A percentile compares a stretch with the other conserved stretches of the same genome.
These are phyloP conservation scores for Calephelis virginiensis DNA, from an alignment of 1,140 invertebrate genomes.

Conservation along the genomic window DNA sequence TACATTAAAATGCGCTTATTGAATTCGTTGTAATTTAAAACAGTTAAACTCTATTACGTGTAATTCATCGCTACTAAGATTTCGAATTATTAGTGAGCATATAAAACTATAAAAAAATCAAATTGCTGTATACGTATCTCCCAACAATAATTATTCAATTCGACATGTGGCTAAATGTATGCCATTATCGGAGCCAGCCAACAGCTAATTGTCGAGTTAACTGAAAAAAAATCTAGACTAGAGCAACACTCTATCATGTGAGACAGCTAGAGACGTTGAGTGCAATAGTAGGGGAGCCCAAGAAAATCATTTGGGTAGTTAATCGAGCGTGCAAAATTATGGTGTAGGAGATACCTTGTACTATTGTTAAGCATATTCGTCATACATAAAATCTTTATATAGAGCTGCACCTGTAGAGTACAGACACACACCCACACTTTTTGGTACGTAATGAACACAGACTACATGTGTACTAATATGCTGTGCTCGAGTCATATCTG, in stretches of 20 bases:
- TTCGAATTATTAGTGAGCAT: conserved; percentile 37
- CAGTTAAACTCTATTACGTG: conserved; percentile 44
- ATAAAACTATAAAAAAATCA: conserved; percentile 40
- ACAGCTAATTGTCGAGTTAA: conserved; percentile 35
- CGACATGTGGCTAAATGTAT: conserved; percentile 49
- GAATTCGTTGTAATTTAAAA: conserved; percentile 42
- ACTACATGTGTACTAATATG: too few relatives aligned
- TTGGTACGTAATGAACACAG: too few relatives aligned
- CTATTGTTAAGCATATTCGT: too few relatives aligned
- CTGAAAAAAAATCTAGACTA: conserved; percentile 36
- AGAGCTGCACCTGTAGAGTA: too few relatives aligned
- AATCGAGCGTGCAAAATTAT: too few relatives aligned
- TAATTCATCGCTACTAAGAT: conserved; percentile 42
- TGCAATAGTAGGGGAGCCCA: conserved; percentile 20
- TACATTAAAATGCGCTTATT: conserved; percentile 35
- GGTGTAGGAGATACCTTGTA: too few relatives aligned
- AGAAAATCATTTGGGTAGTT: too few relatives aligned
- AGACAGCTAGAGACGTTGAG: conserved; percentile 25
- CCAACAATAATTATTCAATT: conserved; percentile 55
- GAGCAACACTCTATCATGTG: conserved; percentile 40
- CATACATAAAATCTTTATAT: too few relatives aligned
- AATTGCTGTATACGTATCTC: conserved; percentile 5
- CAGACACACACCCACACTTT: too few relatives aligned
- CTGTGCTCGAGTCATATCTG: too few relatives aligned
- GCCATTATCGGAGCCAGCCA: conserved; percentile 53